Evolutionary conservation across 1,140 invertebrate genomes (phyloP).

Genomic region (Euglossa dilemma): DNA sequence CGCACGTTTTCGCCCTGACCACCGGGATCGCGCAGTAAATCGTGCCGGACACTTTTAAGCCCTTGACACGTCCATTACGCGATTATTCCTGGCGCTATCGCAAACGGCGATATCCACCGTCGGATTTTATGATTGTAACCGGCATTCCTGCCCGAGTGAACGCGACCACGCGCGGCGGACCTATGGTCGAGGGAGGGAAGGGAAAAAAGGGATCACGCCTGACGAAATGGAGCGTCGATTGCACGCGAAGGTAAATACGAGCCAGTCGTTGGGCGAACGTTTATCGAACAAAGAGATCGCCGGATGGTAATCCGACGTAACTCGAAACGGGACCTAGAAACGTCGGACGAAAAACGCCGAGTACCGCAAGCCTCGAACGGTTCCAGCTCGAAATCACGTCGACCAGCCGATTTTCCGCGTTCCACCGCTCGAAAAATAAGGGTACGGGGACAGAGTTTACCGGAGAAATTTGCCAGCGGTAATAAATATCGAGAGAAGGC

Average conservation of each 20-base stretch:
- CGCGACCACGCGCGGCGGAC: background rate
- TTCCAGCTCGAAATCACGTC: too few species aligned
- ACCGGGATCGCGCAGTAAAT: conserved; percentile 38
- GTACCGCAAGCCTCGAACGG: too few species aligned
- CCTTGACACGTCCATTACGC: conserved; percentile 54
- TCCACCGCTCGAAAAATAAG: too few species aligned
- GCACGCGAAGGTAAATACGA: conserved; percentile 8
- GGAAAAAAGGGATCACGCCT: background rate
- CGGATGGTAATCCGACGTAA: background rate
- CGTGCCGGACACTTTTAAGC: conserved; percentile 45
- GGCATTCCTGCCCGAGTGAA: background rate
- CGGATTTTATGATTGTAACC: conserved; percentile 53
- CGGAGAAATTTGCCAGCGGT: background rate
- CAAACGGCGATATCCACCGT: conserved; percentile 29
- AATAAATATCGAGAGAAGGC: too few species aligned
- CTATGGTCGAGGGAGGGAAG: background rate
- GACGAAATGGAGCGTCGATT: conserved; percentile 8
- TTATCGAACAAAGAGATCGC: background rate
- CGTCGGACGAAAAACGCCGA: background rate
- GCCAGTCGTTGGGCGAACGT: background rate
- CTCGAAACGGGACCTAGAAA: too few species aligned
- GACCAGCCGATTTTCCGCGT: too few species aligned
- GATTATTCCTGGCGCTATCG: conserved; percentile 45
- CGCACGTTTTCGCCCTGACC: conserved; percentile 25
- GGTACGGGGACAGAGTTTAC: background rate